Evolutionary conservation across 2,888 invertebrate genomes (phyloP).

Genomic region (Melipona beecheii): DNA sequence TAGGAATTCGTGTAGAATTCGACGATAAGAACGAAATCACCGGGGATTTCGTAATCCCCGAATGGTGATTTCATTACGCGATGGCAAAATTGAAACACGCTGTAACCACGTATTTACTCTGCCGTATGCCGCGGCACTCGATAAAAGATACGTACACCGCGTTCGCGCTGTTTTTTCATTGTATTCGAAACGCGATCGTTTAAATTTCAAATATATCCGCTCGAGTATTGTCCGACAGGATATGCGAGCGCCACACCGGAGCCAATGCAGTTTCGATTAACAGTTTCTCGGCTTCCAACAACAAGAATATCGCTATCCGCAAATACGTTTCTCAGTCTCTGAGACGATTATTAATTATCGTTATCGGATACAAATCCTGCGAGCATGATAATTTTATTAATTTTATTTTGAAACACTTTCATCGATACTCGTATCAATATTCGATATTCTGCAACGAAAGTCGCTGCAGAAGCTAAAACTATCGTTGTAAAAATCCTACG

Average conservation of each 20-base stretch:
- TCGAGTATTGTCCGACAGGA: constrained; percentile 9
- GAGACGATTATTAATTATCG: too few species aligned
- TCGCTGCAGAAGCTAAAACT: too few species aligned
- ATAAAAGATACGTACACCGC: background rate
- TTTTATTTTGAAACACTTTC: too few species aligned
- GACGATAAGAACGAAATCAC: constrained; percentile 16
- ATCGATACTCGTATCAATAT: too few species aligned
- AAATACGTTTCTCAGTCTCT: too few species aligned
- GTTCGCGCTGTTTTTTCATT: background rate
- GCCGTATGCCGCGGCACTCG: background rate
- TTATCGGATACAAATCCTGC: too few species aligned
- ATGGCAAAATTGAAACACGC: background rate
- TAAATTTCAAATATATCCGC: constrained; percentile 11
- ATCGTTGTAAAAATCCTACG: too few species aligned
- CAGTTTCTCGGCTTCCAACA: too few species aligned
- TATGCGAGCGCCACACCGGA: background rate
- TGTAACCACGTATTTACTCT: background rate
- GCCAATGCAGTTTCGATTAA: constrained; percentile 20
- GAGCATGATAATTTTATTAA: too few species aligned
- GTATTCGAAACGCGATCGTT: constrained; percentile 7
- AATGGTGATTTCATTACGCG: background rate
- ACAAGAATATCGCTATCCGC: too few species aligned
- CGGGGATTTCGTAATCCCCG: background rate
- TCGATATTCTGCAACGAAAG: too few species aligned
- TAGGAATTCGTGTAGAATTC: background rate